Evolutionary conservation across 2,113 vertebrate genomes (phyloP).

Genomic region (Grammomys dolichurus): DNA sequence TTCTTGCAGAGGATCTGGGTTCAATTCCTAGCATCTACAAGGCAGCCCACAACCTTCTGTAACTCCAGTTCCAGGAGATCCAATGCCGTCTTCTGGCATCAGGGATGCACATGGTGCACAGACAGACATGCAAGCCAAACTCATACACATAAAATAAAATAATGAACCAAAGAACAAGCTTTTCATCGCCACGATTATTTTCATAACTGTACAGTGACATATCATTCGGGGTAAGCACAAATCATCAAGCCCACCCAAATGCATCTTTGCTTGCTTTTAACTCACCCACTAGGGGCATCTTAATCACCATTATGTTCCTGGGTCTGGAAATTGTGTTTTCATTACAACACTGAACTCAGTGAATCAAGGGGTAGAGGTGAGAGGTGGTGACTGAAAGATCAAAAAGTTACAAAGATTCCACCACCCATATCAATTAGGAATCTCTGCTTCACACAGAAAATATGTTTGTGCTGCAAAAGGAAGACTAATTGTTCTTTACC

Average conservation of each 20-base stretch:
- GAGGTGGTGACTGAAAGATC: background rate
- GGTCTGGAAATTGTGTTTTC: background rate
- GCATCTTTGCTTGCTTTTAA: background rate
- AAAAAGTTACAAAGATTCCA: background rate
- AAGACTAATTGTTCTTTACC: background rate
- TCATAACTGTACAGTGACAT: background rate
- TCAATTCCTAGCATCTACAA: background rate
- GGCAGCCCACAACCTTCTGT: background rate
- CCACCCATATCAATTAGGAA: background rate
- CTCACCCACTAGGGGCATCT: background rate
- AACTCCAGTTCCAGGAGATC: background rate
- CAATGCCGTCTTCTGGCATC: no score
- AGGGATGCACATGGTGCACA: background rate
- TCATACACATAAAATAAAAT: background rate
- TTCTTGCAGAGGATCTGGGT: background rate
- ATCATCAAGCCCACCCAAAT: background rate
- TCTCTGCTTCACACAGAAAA: slow-evolving; percentile 13
- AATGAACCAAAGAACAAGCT: background rate
- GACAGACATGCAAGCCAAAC: background rate
- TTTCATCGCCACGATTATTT: background rate
- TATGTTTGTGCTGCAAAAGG: background rate
- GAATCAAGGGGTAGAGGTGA: background rate
- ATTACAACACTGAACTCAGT: background rate
- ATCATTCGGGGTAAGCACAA: background rate
- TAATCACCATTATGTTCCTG: background rate